Percentiles rank a stretch among this genome's conserved stretches.
Evolutionary conservation across 2,888 invertebrate genomes (phyloP).

Genomic region (Apodemia mormo): DNA sequence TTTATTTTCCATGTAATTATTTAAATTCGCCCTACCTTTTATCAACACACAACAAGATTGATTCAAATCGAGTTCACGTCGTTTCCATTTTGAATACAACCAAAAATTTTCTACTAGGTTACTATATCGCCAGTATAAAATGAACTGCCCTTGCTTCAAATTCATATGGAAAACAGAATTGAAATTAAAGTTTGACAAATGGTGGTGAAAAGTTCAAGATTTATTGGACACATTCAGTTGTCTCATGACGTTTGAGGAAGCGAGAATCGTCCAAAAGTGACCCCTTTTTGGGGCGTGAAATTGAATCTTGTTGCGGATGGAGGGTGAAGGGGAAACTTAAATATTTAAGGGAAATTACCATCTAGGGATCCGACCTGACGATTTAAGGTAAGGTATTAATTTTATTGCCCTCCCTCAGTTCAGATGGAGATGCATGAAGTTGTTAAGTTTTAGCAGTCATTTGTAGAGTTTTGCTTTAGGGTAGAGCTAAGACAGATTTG

Average conservation of each 20-base stretch:
- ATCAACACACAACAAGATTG: slow-evolving; percentile 75
- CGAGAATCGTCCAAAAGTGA: slow-evolving; percentile 65
- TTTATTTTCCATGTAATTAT: slow-evolving; percentile 30
- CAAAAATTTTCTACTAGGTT: slow-evolving; percentile 68
- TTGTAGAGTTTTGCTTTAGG: slow-evolving; percentile 60
- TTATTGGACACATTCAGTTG: slow-evolving; percentile 59
- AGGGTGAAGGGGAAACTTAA: slow-evolving; percentile 76
- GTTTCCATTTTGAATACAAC: slow-evolving; percentile 71
- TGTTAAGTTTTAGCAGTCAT: slow-evolving; percentile 73
- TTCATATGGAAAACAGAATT: slow-evolving; percentile 34
- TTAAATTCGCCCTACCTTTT: slow-evolving; percentile 42
- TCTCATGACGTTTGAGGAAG: slow-evolving; percentile 72
- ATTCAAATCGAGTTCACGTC: slow-evolving; percentile 67
- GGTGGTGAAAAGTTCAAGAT: slow-evolving; percentile 54
- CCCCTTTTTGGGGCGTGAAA: slow-evolving; percentile 79
- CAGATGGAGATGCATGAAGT: slow-evolving; percentile 69
- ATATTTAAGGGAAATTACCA: slow-evolving; percentile 78
- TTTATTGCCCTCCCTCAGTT: slow-evolving; percentile 70
- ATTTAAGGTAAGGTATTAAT: slow-evolving; percentile 77
- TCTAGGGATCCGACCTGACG: slow-evolving; percentile 61
- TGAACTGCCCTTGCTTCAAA: slow-evolving; percentile 49
- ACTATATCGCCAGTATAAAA: slow-evolving; percentile 52
- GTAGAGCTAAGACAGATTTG: slow-evolving; percentile 43
- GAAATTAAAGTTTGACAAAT: slow-evolving; percentile 41
- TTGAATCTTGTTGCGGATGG: slow-evolving; percentile 79